These are phyloP conservation scores for Sanderia malayensis DNA, from an alignment of 30 jellyfish, hydroid and myxozoan genomes.

Conservation along the genomic window DNA sequence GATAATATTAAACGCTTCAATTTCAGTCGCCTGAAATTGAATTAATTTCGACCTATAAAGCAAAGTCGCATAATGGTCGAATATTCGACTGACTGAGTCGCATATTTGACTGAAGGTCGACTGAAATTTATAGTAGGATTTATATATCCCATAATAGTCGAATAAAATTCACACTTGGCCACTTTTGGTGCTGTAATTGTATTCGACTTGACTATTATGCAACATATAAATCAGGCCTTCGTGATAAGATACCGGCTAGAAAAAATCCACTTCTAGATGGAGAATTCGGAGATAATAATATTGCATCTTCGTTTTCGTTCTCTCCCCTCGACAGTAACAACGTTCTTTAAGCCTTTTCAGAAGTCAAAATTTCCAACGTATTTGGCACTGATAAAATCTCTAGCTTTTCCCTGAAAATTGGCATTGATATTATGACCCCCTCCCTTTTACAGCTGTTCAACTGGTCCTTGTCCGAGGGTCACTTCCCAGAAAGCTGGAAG, in stretches of 20 bases:
- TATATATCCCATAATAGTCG: neutral
- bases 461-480: conserved; percentile 27
- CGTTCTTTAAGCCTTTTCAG: conserved; percentile 1
- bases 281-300: neutral
- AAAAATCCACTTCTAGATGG: neutral
- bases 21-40: conserved; percentile 32
- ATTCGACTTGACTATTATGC: conserved; percentile 6
- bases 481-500: conserved; percentile 24
- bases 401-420: conserved; percentile 12
- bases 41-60: neutral
- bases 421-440: conserved; percentile 24
- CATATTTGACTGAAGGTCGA: neutral
- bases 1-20: conserved; percentile 8
- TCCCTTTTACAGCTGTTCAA: conserved; percentile 40
- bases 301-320: conserved; percentile 2
- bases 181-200: neutral
- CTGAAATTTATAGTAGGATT: neutral
- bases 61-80: conserved; percentile 3
- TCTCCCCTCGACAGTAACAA: neutral
- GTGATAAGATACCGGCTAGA: conserved; percentile 1
- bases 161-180: neutral
- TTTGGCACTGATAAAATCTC: conserved; percentile 23
- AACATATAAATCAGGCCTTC: conserved; percentile 3
- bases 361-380: neutral
- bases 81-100: conserved; percentile 4